Conservation (phyloP, 2,888 invertebrate genomes). For the Microctonus brassicae region DNA sequence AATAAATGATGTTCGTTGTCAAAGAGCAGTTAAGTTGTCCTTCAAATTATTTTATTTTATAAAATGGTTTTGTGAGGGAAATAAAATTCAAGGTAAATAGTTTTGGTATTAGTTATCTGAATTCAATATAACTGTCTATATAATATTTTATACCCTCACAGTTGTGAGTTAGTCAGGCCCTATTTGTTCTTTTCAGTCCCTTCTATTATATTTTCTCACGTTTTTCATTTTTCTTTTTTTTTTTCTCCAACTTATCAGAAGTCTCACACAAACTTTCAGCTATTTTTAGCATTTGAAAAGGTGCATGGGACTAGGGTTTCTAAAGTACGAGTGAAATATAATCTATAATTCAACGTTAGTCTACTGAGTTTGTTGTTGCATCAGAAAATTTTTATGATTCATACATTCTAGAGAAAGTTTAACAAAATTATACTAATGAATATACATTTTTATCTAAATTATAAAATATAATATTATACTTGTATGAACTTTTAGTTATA, state of each 20-base stretch:
- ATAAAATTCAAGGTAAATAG: background rate
- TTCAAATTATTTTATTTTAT: background rate
- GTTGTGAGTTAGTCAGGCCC: too few relatives aligned
- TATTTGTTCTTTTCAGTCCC: background rate
- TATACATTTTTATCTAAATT: too few relatives aligned
- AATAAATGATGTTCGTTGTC: background rate
- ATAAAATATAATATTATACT: too few relatives aligned
- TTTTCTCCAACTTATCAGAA: background rate
- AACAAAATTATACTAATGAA: too few relatives aligned
- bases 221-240: background rate
- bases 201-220: background rate
- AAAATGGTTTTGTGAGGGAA: background rate
- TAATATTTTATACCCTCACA: too few relatives aligned
- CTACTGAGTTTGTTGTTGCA: too few relatives aligned
- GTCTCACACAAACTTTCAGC: background rate
- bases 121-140: background rate
- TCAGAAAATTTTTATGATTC: too few relatives aligned
- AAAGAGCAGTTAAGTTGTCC: background rate
- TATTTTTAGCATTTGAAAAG: background rate
- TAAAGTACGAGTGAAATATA: too few relatives aligned
- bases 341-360: too few relatives aligned
- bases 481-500: too few relatives aligned
- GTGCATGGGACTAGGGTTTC: background rate
- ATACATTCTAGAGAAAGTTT: too few relatives aligned
- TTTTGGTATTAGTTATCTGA: background rate